phyloP scores from a whole-genome alignment of 2,113 vertebrate genomes.

The Oreochromis spilurus region DNA sequence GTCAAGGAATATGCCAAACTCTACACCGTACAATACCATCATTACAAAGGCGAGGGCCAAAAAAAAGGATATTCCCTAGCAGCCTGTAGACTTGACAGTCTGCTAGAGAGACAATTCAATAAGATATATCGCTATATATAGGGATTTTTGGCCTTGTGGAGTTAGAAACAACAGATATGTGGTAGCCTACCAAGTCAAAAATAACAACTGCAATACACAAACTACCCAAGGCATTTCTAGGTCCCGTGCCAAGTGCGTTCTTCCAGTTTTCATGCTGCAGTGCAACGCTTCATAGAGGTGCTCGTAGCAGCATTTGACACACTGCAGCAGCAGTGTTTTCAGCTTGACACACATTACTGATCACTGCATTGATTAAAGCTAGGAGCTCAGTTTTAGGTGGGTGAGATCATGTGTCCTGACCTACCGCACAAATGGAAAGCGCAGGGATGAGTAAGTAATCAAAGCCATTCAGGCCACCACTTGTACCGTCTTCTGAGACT shows the following conservation, averaged over 20 bases:
- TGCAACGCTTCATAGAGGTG: background rate
- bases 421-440: background rate
- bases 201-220: background rate
- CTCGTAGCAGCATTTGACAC: background rate
- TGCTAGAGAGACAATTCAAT: background rate
- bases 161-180: background rate
- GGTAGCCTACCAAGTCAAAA: background rate
- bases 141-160: background rate
- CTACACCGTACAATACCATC: background rate
- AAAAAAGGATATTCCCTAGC: background rate
- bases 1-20: background rate
- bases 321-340: background rate
- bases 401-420: conserved; percentile 19
- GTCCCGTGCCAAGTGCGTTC: background rate
- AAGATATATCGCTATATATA: background rate
- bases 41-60: background rate
- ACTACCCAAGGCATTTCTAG: background rate
- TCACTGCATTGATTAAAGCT: conserved; percentile 37
- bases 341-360: background rate
- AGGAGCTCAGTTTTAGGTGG: background rate
- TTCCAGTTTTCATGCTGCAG: background rate
- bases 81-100: background rate
- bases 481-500: background rate
- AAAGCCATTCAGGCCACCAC: background rate
- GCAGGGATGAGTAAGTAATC: background rate